phyloP scores from a whole-genome alignment of 2,797 vertebrate species.

The Sebastes kiyomatsui region DNA sequence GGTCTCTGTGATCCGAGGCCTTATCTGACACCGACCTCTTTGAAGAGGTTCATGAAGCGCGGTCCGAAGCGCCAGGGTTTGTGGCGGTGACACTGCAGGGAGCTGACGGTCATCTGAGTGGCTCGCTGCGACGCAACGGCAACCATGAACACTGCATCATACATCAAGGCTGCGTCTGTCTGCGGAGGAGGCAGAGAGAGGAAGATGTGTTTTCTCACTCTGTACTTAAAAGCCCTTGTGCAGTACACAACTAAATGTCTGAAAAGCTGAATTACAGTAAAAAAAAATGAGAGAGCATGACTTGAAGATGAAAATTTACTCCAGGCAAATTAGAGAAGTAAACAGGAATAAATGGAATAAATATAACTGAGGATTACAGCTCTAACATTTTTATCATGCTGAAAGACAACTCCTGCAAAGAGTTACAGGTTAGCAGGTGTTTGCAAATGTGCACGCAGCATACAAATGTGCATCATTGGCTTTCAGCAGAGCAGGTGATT shows the following conservation, averaged over 20 bases:
- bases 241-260: not conserved
- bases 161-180: slow-evolving; percentile 97
- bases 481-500: slow-evolving; percentile 5
- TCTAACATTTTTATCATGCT: not conserved
- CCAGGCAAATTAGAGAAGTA: not conserved
- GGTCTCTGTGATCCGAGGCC: not conserved
- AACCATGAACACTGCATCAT: slow-evolving; percentile 94
- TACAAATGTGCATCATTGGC: slow-evolving; percentile 16
- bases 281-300: not conserved
- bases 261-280: not conserved
- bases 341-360: not conserved
- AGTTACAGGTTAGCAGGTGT: slow-evolving; percentile 26
- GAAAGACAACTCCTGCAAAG: slow-evolving; percentile 14
- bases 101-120: slow-evolving; percentile 95
- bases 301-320: not conserved
- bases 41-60: slow-evolving; percentile 95
- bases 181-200: slow-evolving; percentile 56
- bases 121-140: slow-evolving; percentile 92
- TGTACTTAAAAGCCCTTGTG: not conserved
- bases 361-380: not conserved
- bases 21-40: slow-evolving; percentile 85
- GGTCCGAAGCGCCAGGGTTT: slow-evolving; percentile 97
- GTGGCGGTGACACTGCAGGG: slow-evolving; percentile 96
- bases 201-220: not conserved
- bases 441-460: not conserved